A percentile compares a stretch with the other conserved stretches of the same genome.
These are phyloP conservation scores for Chelonus insularis DNA, from an alignment of 1,140 invertebrate species.

Conservation along the genomic window DNA sequence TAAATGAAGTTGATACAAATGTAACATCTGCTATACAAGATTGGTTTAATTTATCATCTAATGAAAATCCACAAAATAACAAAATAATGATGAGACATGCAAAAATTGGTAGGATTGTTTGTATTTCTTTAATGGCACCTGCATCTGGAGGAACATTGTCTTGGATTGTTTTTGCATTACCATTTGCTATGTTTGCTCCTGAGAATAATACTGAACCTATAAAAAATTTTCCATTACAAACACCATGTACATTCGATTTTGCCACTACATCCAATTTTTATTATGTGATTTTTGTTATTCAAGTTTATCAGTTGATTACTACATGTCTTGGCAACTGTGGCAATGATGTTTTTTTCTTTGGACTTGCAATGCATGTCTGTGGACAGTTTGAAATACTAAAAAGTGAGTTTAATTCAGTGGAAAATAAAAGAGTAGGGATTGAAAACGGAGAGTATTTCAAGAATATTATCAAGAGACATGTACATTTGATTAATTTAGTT, in stretches of 20 bases:
- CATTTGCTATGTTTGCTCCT: conserved; percentile 22
- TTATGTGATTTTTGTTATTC: conserved; percentile 29
- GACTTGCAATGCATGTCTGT: conserved; percentile 33
- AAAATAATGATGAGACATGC: conserved; percentile 30
- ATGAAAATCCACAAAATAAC: conserved; percentile 5
- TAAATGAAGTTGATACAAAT: conserved; percentile 13
- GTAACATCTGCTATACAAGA: conserved; percentile 27
- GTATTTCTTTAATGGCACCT: conserved; percentile 29
- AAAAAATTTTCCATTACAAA: conserved; percentile 31
- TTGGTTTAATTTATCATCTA: conserved; percentile 22
- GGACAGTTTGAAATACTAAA: conserved; percentile 32
- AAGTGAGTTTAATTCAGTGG: conserved; percentile 14
- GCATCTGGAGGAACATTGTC: conserved; percentile 28
- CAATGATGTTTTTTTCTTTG: conserved; percentile 35
- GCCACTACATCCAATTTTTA: conserved; percentile 16
- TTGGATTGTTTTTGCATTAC: conserved; percentile 28
- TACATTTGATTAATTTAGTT: conserved; percentile 27
- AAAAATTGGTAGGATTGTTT: conserved; percentile 25
- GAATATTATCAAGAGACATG: conserved; percentile 20
- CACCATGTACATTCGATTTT: conserved; percentile 27
- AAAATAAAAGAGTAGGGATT: not conserved
- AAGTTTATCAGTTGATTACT: conserved; percentile 28
- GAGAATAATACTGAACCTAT: conserved; percentile 22
- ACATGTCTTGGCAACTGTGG: conserved; percentile 33
- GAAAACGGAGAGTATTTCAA: conserved; percentile 3